Base-by-base conservation (phyloP, 2,888 invertebrate species). In the Limnephilus lunatus region DNA sequence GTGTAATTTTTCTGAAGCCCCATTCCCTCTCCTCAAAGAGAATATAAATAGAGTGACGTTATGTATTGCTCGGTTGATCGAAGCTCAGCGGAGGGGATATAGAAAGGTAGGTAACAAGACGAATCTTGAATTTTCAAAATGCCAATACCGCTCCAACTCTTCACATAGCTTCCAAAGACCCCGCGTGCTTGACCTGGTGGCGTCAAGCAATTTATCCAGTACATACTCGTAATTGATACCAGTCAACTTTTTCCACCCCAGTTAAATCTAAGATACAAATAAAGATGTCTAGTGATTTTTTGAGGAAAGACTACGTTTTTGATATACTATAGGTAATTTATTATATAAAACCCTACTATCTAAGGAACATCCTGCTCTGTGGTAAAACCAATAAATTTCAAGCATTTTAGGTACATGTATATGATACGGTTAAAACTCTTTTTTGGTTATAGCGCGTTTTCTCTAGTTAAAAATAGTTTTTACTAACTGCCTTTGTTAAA, bases 31-130 rank as follows among this genome's bases (percentile, higher is more conserved):
- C 82, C 82, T 32, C 14, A 32, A 5, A 14, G 14, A 31, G 32
- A 31, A 31, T 82, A 82, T 82, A 32, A 82, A 82, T 82, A 82
- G 82, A 82, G 82, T 82, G 82, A 82, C 82, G 82, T 32, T 82
- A 31, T 82, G 82, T 82, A 82, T 82, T 82, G 15, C 82, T 82
- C 82, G 82, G 32, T 31, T 82, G 82, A 82, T 82, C 82, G 82
- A 82, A 82, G 32, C 82, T 68, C 68, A 32, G 82, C 14, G 32
- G 32, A 82, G 19, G 82, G 32, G 82, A 32, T 32, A 82, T 82
- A 14, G 19, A 82, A 32, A 82, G 82, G 82, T 15, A 82, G 82
- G 82, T 82, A 15, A 82, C 82, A 32, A 82, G 82, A 31, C 31
- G 32, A 31, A 32, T 68, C 68, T 31, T 82, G 82, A 32, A 3